Evolutionary conservation across 2,797 vertebrate species (phyloP), one percentile per base, ranked within the genome.

Genomic region (Macropodus opercularis): DNA sequence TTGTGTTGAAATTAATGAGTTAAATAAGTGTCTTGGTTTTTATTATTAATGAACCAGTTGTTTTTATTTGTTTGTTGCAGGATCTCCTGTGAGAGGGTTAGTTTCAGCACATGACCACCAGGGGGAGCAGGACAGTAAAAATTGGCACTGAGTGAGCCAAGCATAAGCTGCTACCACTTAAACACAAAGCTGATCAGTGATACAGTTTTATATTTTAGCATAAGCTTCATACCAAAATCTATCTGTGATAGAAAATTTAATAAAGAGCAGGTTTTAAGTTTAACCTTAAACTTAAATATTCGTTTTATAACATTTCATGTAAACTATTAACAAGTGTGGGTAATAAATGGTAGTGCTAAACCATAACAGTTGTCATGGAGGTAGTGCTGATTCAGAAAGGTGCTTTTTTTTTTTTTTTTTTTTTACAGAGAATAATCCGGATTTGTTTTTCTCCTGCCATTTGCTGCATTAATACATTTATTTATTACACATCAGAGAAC

Each of bases 81-180:
- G 32, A 56, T 9, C 14, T 43, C 6, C 1, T 24, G 14, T 23
- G 29, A 5, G 29, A 5, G 10, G 10, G 34, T 54, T 21, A 1
- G 22, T 69, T 66, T 67, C 39, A 64, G 17, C 13, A 21, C 4
- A 47, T 2, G 31, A 48, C 87, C 90, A 88, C 71, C 72, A 87
- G 90, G 84, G 84, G 81, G 88, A 17, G 83, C 53, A 65, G 18
- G 67, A 48, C 43, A 77, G 70, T 69, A 77, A 60, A 58, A 17
- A n/a, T 73, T 71, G 38, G 15, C 36, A 22, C 17, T 3, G 10
- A 14, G 6, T 14, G 6, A 65, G 41, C 17, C 23, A n/a, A n/a
- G n/a, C n/a, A 13, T 15, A 38, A 3, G 39, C 8, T 36, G 9
- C 10, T 5, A 38, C 13, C 22, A 31, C 35, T 43, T 50, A n/a